These are phyloP conservation scores for Podilymbus podiceps DNA, from an alignment of 2,113 vertebrate species.

Conservation along the genomic window DNA sequence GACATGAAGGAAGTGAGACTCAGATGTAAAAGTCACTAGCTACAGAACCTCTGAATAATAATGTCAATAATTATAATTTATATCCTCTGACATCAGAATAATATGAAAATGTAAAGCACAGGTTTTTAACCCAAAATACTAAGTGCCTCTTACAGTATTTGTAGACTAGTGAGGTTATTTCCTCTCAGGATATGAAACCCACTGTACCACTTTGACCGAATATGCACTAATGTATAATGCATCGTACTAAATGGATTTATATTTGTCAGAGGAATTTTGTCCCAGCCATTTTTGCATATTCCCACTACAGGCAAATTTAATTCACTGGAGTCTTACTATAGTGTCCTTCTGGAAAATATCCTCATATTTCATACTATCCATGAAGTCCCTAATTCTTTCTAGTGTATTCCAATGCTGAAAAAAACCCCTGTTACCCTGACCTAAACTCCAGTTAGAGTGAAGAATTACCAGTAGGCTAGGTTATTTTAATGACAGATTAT, in stretches of 20 bases:
- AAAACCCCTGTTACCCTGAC: slow-evolving; percentile 68
- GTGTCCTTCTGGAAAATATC: slow-evolving; percentile 53
- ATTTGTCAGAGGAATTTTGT: slow-evolving; percentile 71
- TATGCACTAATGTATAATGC: slow-evolving; percentile 70
- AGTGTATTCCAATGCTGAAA: slow-evolving; percentile 39
- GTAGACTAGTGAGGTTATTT: slow-evolving; percentile 63
- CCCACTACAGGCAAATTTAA: slow-evolving; percentile 59
- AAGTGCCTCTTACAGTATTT: slow-evolving; percentile 34
- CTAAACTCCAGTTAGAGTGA: slow-evolving; percentile 80
- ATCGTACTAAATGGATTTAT: slow-evolving; percentile 73
- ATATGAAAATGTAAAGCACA: slow-evolving; percentile 49
- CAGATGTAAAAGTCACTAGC: slow-evolving; percentile 59
- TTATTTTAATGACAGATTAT: slow-evolving; percentile 85
- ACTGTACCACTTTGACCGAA: slow-evolving; percentile 54
- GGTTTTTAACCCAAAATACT: slow-evolving; percentile 61
- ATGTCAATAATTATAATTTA: slow-evolving; percentile 68
- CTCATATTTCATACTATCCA: slow-evolving; percentile 11
- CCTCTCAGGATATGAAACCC: slow-evolving; percentile 55
- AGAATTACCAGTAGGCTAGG: slow-evolving; percentile 79
- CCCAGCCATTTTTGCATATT: slow-evolving; percentile 58
- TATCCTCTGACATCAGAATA: slow-evolving; percentile 61
- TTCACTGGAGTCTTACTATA: slow-evolving; percentile 51
- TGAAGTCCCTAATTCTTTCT: slow-evolving; percentile 60
- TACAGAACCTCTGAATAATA: slow-evolving; percentile 61
- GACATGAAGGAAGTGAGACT: slow-evolving; percentile 31